Evolutionary conservation across 2,797 vertebrate genomes (phyloP).

Genomic region (Cheirogaleus major): DNA sequence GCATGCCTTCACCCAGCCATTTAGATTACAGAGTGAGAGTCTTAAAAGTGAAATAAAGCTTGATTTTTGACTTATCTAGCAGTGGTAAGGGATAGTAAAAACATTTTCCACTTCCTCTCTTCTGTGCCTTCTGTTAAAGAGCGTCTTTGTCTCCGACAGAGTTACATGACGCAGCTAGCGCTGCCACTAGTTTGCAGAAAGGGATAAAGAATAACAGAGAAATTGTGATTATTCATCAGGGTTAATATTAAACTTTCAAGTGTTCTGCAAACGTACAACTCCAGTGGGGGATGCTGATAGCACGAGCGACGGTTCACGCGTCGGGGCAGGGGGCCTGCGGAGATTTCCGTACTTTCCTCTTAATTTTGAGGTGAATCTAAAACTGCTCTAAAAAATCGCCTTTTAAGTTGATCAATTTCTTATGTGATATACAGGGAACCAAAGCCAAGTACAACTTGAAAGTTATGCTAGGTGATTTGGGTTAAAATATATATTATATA

Average conservation of each 20-base stretch:
- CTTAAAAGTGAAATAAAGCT: background rate
- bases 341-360: background rate
- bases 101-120: background rate
- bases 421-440: background rate
- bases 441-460: background rate
- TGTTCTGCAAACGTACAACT: background rate
- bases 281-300: too few relatives aligned
- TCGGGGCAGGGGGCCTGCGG: fast-evolving
- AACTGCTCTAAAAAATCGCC: background rate
- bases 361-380: background rate
- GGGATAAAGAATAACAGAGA: background rate
- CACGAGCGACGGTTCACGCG: fast-evolving
- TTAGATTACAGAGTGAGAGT: background rate
- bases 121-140: background rate
- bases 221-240: background rate
- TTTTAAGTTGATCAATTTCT: background rate
- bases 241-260: background rate
- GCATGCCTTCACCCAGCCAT: background rate
- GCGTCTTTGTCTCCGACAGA: background rate
- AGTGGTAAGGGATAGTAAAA: background rate
- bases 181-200: background rate
- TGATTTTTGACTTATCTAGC: background rate
- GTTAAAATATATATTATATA: background rate
- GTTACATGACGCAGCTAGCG: background rate
- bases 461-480: background rate